These are phyloP conservation scores for Osmerus eperlanus DNA, from an alignment of 2,113 vertebrate species.

Conservation along the genomic window DNA sequence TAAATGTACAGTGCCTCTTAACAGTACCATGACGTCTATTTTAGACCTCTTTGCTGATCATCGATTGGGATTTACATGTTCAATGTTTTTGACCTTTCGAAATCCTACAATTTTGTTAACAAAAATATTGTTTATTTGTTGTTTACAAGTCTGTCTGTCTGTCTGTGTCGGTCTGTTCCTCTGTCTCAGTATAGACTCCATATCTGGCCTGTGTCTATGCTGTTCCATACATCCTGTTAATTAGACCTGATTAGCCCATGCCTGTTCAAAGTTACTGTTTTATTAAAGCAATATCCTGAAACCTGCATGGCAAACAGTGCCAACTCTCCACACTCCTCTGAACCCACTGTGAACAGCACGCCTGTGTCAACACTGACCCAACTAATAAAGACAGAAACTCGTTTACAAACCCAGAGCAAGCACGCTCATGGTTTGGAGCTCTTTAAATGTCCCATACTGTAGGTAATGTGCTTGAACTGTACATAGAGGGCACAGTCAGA, in stretches of 20 bases:
- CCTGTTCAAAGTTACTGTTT: conserved; percentile 43
- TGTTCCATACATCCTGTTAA: conserved; percentile 16
- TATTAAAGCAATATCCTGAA: conserved; percentile 39
- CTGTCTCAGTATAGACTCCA: not conserved
- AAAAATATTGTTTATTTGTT: not conserved
- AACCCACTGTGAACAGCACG: conserved; percentile 11
- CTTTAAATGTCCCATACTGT: not conserved
- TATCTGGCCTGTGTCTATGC: conserved; percentile 7
- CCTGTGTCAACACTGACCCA: conserved; percentile 42
- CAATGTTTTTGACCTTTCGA: not conserved
- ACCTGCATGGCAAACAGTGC: conserved; percentile 22
- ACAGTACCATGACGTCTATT: not conserved
- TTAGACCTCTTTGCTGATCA: not conserved
- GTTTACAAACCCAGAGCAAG: conserved; percentile 34
- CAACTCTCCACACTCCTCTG: conserved; percentile 23
- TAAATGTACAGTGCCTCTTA: not conserved
- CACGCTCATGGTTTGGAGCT: conserved; percentile 17
- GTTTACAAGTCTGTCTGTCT: conserved; percentile 15
- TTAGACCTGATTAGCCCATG: conserved; percentile 31
- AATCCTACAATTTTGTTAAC: not conserved
- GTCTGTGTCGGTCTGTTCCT: conserved; percentile 20
- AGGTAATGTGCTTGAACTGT: conserved; percentile 16
- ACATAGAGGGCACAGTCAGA: not conserved
- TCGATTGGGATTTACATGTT: no score
- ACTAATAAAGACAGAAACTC: conserved; percentile 41